A percentile compares a stretch with the other conserved stretches of the same genome.
These are phyloP conservation scores for Cephalopterus ornatus DNA, from an alignment of 2,113 vertebrate species.

Conservation along the genomic window DNA sequence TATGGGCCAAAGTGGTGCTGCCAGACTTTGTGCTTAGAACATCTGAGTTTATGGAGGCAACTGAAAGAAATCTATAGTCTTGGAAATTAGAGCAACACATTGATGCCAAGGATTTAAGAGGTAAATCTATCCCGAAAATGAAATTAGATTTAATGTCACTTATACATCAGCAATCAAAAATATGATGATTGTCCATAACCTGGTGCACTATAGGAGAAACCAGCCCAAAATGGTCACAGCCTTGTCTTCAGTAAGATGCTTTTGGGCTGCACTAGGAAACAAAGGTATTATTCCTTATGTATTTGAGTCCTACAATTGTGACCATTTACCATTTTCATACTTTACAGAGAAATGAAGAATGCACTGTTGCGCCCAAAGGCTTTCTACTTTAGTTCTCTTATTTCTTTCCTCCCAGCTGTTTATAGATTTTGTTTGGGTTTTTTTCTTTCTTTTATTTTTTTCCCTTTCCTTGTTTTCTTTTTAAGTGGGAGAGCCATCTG, in stretches of 20 bases:
- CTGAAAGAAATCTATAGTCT: neutral
- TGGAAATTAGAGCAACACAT: neutral
- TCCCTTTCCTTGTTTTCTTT: neutral
- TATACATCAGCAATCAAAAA: neutral
- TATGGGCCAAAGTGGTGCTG: neutral
- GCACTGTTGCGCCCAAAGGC: neutral
- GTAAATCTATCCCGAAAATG: neutral
- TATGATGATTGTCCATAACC: neutral
- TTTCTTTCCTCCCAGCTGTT: neutral
- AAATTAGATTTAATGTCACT: neutral
- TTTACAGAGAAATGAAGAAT: rapidly evolving
- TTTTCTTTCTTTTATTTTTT: too few relatives aligned
- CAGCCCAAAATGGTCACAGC: neutral
- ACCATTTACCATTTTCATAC: neutral
- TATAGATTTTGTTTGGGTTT: neutral
- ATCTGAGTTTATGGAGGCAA: neutral
- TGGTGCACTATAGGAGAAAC: neutral
- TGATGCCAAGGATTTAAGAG: neutral
- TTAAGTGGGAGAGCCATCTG: neutral
- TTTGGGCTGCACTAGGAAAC: neutral
- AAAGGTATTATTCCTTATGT: neutral
- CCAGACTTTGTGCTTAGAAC: neutral
- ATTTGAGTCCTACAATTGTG: neutral
- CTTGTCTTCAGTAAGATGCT: neutral
- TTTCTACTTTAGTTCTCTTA: neutral